Evolutionary conservation across 2,113 vertebrate genomes (phyloP), one percentile per base, ranked within the genome.

Genomic region (Neodontobutis hainanensis): DNA sequence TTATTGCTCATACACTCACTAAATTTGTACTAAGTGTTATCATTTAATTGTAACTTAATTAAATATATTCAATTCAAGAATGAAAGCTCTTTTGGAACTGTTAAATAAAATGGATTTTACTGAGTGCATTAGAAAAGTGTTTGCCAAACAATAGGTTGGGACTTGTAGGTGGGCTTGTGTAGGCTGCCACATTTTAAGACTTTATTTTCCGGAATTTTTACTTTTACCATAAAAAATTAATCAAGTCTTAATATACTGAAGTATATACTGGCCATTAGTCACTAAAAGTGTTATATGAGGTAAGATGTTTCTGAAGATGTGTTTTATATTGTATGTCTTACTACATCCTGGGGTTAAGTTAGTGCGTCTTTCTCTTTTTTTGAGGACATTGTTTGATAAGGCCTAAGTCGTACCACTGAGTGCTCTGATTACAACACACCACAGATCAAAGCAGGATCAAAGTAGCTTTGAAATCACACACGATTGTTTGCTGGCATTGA

Each of bases 11-110:
- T 15, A 15, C 11, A 62, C 11, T 36, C 19, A 16, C 36, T 69
- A 5, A 63, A 3, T 44, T 11, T 67, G 50, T 64, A 47, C n/a
- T 8, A 11, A 36, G 71, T 43, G 43, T 61, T 72, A 70, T 78
- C 15, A 69, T 82, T 78, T 83, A 68, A 45, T 61, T 75, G 71
- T 8, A 70, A 74, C 56, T 59, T 61, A 19, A 73, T 70, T 48
- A 46, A 46, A 76, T 42, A 64, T 19, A n/a, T 59, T 40, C 65
- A n/a, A 68, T 63, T 77, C 34, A 44, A 64, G 16, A 68, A 69
- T 70, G 53, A 52, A 46, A 46, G 44, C 10, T 0, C 38, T 62
- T 65, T 67, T 52, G 45, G 2, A 14, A 35, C 45, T 53, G 19
- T 36, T 45, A 50, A 32, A 8, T 14, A 44, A 40, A 40, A 40